Base-by-base conservation (phyloP, 2,888 invertebrate genomes). In the Sesia bembeciformis region DNA sequence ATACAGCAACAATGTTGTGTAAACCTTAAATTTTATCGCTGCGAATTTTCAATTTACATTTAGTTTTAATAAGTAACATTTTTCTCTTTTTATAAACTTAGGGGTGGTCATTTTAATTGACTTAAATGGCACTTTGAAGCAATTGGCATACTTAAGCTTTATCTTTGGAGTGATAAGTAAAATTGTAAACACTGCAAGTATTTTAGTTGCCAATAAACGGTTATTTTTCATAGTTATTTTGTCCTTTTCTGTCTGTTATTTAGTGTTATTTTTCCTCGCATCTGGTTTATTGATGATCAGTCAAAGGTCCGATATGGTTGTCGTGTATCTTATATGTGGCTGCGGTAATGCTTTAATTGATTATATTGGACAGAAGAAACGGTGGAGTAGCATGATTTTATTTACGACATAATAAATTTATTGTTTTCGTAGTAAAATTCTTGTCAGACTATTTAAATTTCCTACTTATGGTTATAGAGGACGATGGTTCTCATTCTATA, bases 281-380 rank as follows among this genome's bases (percentile, higher is more conserved):
- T 46, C 46, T 46, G 23, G 46, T 63, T 61, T 56, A 56, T 58
- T 66, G 65, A 65, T 70, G 71, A 77, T 78, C 75, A 70, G 75
- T 79, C 78, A 78, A 65, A 65, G 65, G 56, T 63, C 66, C 62
- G 76, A 76, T 78, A 75, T 67, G 71, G 68, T 62, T 72, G 73
- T 72, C 71, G 67, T 65, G 67, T 65, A 61, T 65, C 70, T 66
- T 67, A 66, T 69, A 68, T 63, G 52, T 61, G 64, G 63, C 60
- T 60, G 60, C 60, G 62, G 57, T 64, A 66, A 67, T 62, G 64
- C 64, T 70, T 70, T 77, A 76, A 78, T 76, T 76, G 75, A 74
- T 73, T 71, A 67, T 60, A 43, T 55, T 53, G 62, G 54, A 60
- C 58, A 64, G 49, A 6, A 8, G 59, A 64, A 68, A 46, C 62